Percentiles rank a stretch among this genome's conserved stretches.
Evolutionary conservation across 23 tunicate species (phyloP).

Genomic region (Ciona savignyi): DNA sequence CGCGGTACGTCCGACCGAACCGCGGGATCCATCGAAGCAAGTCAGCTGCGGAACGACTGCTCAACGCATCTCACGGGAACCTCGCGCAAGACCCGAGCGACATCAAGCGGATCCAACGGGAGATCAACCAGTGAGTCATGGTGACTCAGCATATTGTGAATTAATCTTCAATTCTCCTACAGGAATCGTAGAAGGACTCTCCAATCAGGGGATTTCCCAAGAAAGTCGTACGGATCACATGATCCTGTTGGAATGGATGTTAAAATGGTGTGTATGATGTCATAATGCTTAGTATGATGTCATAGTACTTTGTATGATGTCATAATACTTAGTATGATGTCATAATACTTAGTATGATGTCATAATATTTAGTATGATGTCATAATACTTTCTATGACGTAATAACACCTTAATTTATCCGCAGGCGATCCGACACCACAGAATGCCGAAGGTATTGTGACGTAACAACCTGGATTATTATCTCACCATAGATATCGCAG

Average conservation of each 20-base stretch:
- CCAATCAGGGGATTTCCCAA: neutral
- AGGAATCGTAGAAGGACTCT: conserved; percentile 70
- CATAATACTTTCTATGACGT: too few relatives aligned
- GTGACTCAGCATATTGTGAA: neutral
- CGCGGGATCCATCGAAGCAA: conserved; percentile 61
- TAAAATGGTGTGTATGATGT: conserved; percentile 44
- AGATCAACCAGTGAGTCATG: conserved; percentile 52
- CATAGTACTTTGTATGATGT: too few relatives aligned
- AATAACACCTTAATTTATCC: too few relatives aligned
- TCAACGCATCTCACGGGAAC: conserved; percentile 38
- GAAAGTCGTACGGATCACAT: neutral
- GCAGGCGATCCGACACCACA: conserved; percentile 77
- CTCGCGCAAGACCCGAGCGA: conserved; percentile 55
- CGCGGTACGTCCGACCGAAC: conserved; percentile 47
- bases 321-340: too few relatives aligned
- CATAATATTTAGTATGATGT: too few relatives aligned
- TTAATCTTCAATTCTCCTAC: neutral
- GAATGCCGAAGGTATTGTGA: conserved; percentile 98
- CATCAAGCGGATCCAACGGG: conserved; percentile 60
- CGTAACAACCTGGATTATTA: too few relatives aligned
- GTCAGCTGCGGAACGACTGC: conserved; percentile 85
- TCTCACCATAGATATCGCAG: conserved; percentile 15
- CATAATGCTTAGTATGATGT: too few relatives aligned
- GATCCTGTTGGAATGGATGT: conserved; percentile 77
- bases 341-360: too few relatives aligned